phyloP scores from a whole-genome alignment of 2,113 vertebrate species.

The Cepphus grylle region DNA sequence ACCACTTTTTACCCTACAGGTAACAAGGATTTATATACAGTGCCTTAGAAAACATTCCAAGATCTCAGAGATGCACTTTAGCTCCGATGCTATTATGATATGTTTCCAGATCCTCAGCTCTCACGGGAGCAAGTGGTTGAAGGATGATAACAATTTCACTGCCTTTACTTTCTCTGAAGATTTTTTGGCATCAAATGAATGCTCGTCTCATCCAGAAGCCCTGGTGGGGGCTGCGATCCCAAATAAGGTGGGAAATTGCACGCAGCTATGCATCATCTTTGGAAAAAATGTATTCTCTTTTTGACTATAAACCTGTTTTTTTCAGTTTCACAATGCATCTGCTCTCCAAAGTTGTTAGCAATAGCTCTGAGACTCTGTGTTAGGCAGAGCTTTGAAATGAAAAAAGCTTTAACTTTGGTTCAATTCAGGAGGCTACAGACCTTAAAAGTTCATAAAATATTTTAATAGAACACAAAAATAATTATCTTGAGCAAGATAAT shows the following conservation, averaged over 20 bases:
- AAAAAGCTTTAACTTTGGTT: neutral
- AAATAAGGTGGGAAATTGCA: neutral
- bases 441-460: neutral
- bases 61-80: neutral
- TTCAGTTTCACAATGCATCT: neutral
- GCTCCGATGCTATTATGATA: neutral
- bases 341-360: neutral
- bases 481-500: neutral
- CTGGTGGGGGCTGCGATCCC: neutral
- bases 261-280: neutral
- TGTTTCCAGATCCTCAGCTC: neutral
- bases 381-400: neutral
- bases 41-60: neutral
- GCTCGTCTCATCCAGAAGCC: neutral
- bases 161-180: neutral
- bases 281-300: neutral
- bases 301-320: neutral
- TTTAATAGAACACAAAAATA: neutral
- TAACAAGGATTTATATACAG: neutral
- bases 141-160: neutral
- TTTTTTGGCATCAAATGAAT: neutral
- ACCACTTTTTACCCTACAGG: neutral
- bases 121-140: neutral
- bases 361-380: neutral
- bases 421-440: neutral